phyloP scores from a whole-genome alignment of 2,113 vertebrate genomes.

The Sinocyclocheilus maitianheensis region DNA sequence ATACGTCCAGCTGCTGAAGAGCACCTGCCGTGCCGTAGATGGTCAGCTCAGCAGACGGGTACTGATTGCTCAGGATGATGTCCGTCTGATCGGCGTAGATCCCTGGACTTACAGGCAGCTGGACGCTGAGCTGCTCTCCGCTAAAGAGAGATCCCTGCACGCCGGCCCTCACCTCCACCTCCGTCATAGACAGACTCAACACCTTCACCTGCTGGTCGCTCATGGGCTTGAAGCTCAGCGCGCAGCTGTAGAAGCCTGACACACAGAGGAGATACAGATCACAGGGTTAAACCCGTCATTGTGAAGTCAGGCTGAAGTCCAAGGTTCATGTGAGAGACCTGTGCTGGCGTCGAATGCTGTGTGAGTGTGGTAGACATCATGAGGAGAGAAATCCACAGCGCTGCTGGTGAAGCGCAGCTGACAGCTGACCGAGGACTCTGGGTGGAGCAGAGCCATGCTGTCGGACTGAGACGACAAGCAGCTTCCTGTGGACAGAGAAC shows the following conservation, averaged over 20 bases:
- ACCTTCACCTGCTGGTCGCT: slow-evolving; percentile 81
- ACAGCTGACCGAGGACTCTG: slow-evolving; percentile 83
- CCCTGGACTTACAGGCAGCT: slow-evolving; percentile 82
- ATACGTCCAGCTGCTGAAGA: slow-evolving; percentile 84
- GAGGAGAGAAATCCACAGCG: slow-evolving; percentile 78
- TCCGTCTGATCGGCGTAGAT: slow-evolving; percentile 85
- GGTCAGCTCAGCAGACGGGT: slow-evolving; percentile 79
- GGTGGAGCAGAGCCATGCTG: slow-evolving; percentile 76
- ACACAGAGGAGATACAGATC: background rate
- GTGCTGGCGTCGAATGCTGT: slow-evolving; percentile 79
- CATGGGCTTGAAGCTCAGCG: slow-evolving; percentile 77
- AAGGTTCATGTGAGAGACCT: slow-evolving; percentile 70
- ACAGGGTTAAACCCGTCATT: background rate
- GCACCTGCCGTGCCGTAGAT: slow-evolving; percentile 80
- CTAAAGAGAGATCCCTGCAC: slow-evolving; percentile 67
- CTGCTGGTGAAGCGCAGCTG: slow-evolving; percentile 81
- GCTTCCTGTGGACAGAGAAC: slow-evolving; percentile 71
- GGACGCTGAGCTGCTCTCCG: slow-evolving; percentile 68
- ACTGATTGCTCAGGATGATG: slow-evolving; percentile 83
- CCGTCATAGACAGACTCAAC: slow-evolving; percentile 76
- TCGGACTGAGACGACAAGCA: slow-evolving; percentile 82
- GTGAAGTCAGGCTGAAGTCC: background rate
- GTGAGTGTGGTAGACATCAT: slow-evolving; percentile 78
- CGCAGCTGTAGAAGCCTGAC: slow-evolving; percentile 88
- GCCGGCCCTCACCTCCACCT: slow-evolving; percentile 76